Evolutionary conservation across 2,888 invertebrate species (phyloP).

Genomic region (Ferdinandea cuprea): DNA sequence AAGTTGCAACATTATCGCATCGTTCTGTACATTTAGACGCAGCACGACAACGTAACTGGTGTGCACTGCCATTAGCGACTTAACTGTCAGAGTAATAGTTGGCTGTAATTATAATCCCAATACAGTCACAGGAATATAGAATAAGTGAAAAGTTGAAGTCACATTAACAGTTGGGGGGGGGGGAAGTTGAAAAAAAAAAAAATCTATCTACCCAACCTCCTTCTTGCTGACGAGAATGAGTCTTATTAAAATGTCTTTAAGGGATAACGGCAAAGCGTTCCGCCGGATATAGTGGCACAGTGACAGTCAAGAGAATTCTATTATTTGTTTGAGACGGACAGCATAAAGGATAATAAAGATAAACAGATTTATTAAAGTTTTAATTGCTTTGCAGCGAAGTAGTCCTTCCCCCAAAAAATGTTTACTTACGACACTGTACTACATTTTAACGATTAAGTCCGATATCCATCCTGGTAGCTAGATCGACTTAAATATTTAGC

Average conservation of each 20-base stretch:
- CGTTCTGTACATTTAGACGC: neutral
- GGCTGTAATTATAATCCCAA: slow-evolving; percentile 47
- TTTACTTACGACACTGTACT: too few species aligned
- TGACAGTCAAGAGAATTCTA: neutral
- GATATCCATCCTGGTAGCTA: too few species aligned
- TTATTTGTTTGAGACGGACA: neutral
- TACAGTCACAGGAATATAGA: slow-evolving; percentile 29
- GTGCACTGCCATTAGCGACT: slow-evolving; percentile 49
- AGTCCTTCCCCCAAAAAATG: too few species aligned
- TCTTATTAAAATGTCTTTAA: slow-evolving; percentile 45
- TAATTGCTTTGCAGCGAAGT: neutral
- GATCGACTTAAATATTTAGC: too few species aligned
- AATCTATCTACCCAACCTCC: neutral
- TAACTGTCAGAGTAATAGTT: slow-evolving; percentile 47
- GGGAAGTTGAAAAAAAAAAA: neutral
- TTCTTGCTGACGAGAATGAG: neutral
- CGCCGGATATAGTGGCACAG: neutral
- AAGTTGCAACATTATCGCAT: slow-evolving; percentile 33
- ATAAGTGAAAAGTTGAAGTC: slow-evolving; percentile 40
- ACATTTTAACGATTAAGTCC: too few species aligned
- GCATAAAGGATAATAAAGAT: neutral
- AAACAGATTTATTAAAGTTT: neutral
- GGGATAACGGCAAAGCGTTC: neutral
- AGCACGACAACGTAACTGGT: slow-evolving; percentile 20
- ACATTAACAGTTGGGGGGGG: slow-evolving; percentile 25